These are phyloP conservation scores for Loripinus fragilis DNA, from an alignment of 2,888 invertebrate genomes.

Conservation along the genomic window DNA sequence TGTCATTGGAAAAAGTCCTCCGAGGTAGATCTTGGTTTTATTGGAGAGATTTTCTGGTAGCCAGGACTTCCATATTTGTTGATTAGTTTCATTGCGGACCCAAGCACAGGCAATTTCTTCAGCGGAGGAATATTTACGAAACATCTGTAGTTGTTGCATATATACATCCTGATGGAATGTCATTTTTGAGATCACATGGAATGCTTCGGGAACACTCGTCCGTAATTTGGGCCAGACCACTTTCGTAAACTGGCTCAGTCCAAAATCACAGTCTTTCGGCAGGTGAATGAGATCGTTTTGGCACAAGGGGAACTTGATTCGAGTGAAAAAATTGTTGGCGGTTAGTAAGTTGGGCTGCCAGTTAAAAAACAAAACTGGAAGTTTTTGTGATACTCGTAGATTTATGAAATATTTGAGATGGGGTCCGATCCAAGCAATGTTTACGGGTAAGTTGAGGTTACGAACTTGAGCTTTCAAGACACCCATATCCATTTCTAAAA, in stretches of 20 bases:
- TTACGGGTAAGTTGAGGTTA: conserved; percentile 86
- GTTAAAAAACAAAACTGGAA: conserved; percentile 87
- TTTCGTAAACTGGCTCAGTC: conserved; percentile 88
- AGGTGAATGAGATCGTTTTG: conserved; percentile 59
- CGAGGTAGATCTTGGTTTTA: conserved; percentile 86
- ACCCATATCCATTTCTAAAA: conserved; percentile 76
- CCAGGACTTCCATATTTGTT: conserved; percentile 84
- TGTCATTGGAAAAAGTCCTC: conserved; percentile 89
- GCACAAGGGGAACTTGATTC: conserved; percentile 88
- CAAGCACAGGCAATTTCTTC: conserved; percentile 88
- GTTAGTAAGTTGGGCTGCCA: conserved; percentile 87
- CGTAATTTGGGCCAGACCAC: conserved; percentile 87
- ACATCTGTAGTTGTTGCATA: conserved; percentile 83
- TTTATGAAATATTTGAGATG: conserved; percentile 84
- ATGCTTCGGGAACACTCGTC: conserved; percentile 84
- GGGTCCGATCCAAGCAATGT: conserved; percentile 89
- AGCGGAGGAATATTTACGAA: conserved; percentile 49
- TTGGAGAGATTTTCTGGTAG: conserved; percentile 81
- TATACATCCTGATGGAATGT: conserved; percentile 86
- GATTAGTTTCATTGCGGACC: conserved; percentile 85
- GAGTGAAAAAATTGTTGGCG: conserved; percentile 84
- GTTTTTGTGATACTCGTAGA: conserved; percentile 75
- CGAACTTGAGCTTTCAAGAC: conserved; percentile 85
- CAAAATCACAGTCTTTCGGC: conserved; percentile 87
- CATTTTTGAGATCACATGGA: conserved; percentile 79